Evolutionary conservation across 2,113 vertebrate genomes (phyloP).

Genomic region (Etia nguti): DNA sequence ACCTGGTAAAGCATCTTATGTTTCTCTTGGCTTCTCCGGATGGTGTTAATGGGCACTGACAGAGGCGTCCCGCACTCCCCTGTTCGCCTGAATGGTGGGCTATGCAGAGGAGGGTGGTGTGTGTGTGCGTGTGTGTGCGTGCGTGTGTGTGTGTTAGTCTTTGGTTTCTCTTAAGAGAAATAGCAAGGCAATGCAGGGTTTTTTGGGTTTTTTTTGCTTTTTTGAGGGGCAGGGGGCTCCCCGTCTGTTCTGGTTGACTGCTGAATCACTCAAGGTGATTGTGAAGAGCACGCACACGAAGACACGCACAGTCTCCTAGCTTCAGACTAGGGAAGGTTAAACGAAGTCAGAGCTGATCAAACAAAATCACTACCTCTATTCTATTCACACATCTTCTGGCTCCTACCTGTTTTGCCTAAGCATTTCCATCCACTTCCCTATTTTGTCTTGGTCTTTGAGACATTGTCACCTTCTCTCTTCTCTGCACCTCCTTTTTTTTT

Average conservation of each 20-base stretch:
- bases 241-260: slow-evolving; percentile 64
- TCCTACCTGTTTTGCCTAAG: not conserved
- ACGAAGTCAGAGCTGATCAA: slow-evolving; percentile 58
- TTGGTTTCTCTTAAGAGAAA: not conserved
- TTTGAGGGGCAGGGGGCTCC: not conserved
- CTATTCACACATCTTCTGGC: not conserved
- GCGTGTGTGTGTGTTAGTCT: not conserved
- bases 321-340: slow-evolving; percentile 50
- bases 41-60: slow-evolving; percentile 14
- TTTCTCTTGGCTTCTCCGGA: not conserved
- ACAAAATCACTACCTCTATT: slow-evolving; percentile 12
- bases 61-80: not conserved
- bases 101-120: not conserved
- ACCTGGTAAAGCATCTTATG: not conserved
- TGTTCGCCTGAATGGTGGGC: slow-evolving; percentile 9
- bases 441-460: not conserved
- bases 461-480: not conserved
- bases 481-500: not conserved
- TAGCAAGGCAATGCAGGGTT: not conserved
- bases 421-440: not conserved
- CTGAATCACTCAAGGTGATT: slow-evolving; percentile 69
- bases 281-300: slow-evolving; percentile 6
- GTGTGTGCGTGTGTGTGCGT: not conserved
- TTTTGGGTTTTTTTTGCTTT: not conserved
- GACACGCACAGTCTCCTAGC: not conserved